A percentile compares a stretch with the other conserved stretches of the same genome.
These are phyloP conservation scores for Nicator chloris DNA, from an alignment of 2,113 vertebrate species.

Conservation along the genomic window DNA sequence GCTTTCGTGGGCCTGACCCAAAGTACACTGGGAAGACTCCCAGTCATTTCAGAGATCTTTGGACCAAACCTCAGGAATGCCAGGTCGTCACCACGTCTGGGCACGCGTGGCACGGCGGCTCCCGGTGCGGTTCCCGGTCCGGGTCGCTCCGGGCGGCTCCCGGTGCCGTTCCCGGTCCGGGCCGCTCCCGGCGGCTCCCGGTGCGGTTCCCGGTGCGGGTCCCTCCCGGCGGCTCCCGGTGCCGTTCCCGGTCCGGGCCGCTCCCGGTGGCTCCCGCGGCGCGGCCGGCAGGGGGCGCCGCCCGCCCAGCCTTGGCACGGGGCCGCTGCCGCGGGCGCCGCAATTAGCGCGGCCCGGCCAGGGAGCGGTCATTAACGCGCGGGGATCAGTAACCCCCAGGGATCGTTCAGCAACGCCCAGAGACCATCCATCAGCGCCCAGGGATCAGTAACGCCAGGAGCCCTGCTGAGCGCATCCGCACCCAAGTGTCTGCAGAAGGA, in stretches of 20 bases:
- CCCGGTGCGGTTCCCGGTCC: no score
- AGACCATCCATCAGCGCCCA: not conserved
- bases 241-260: not conserved
- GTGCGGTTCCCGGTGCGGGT: no score
- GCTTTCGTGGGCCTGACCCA: not conserved
- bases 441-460: not conserved
- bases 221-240: not conserved
- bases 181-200: not conserved
- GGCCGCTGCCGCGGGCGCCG: not conserved
- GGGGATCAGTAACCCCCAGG: not conserved
- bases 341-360: not conserved
- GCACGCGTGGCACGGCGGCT: fast-evolving
- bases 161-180: not conserved
- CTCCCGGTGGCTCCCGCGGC: not conserved
- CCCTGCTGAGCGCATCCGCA: not conserved
- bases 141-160: no score
- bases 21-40: not conserved
- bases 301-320: not conserved
- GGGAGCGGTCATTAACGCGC: not conserved
- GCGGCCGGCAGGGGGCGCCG: not conserved
- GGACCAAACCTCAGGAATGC: not conserved
- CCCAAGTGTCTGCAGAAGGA: no score
- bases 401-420: no score
- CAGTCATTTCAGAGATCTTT: fast-evolving
- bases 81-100: fast-evolving